Evolutionary conservation across 2,113 vertebrate genomes (phyloP).

Genomic region (Rafetus swinhoei): DNA sequence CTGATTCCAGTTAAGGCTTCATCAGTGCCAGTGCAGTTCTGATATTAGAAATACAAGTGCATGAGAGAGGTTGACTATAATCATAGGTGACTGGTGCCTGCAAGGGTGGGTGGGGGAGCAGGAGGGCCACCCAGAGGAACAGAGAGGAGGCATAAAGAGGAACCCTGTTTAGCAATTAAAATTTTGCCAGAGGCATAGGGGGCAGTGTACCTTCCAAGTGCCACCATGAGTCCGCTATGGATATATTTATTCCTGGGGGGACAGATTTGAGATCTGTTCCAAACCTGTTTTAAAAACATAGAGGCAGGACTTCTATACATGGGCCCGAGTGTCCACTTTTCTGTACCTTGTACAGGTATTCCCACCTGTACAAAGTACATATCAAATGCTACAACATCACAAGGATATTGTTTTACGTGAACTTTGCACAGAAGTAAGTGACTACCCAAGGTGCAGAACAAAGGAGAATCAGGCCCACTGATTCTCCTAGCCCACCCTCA

Average conservation of each 20-base stretch:
- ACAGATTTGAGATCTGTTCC: not conserved
- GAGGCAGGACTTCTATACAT: not conserved
- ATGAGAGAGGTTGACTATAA: not conserved
- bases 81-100: no score
- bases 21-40: not conserved
- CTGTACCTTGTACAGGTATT: not conserved
- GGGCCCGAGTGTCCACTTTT: not conserved
- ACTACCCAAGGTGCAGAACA: not conserved
- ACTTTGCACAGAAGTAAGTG: not conserved
- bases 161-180: no score
- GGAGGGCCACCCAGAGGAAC: no score
- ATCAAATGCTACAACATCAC: not conserved
- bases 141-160: no score
- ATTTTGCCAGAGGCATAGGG: no score
- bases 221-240: no score
- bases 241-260: not conserved
- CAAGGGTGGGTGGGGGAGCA: no score
- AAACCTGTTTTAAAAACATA: not conserved
- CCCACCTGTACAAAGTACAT: not conserved
- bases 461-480: not conserved
- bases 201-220: no score
- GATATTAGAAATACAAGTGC: not conserved
- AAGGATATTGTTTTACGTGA: not conserved
- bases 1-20: not conserved
- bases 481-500: not conserved